Base-by-base conservation (phyloP, 92 coral and sea anemone genomes). In the Paramuricea clavata region DNA sequence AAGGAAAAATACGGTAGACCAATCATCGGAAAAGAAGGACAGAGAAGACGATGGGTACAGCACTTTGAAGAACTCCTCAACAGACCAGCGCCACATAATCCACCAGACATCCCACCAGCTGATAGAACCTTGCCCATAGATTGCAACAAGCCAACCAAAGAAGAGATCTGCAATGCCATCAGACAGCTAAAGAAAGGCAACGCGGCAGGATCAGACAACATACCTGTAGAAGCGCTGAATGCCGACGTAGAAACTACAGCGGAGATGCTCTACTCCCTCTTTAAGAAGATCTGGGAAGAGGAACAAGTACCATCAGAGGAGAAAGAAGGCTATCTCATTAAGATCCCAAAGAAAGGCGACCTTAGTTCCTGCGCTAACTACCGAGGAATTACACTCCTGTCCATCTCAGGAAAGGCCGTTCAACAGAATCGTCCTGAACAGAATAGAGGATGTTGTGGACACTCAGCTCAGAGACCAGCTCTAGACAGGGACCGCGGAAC, bases 1-100 rank as follows among this genome's bases (percentile, higher is more conserved):
- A 77, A 77, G 61, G 89, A 86, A 59, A 78, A 86, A 47, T 67
- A 76, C 15, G 85, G 80, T 6, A 83, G 44, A 69, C 81, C 11
- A 75, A 83, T 70, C 75, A 65, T 74, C 36, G 86, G 90, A 36
- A 85, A 57, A 7, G 81, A 89, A 34, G 90, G 76, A 25, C 62
- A 86, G 85, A 86, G 43, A 36, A 86, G 35, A 60, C 69, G 85
- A 43, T 59, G 84, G 76, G 65, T 62, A 31, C 65, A 86, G 43
- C 89, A 76, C 73, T 86, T 62, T 49, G 42, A 50, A 35, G 86
- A 87, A 87, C 74, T 87, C 80, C 68, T 80, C 39, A 71, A 83
- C 47, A 56, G 69, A 43, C 81, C 44, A 80, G 82, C 70, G 26
- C 82, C 87, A 52, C 35, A 39, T 12, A 79, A 81, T 30, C 83